phyloP scores from a whole-genome alignment of 2,888 invertebrate genomes.

The Eutolmus rufibarbis region DNA sequence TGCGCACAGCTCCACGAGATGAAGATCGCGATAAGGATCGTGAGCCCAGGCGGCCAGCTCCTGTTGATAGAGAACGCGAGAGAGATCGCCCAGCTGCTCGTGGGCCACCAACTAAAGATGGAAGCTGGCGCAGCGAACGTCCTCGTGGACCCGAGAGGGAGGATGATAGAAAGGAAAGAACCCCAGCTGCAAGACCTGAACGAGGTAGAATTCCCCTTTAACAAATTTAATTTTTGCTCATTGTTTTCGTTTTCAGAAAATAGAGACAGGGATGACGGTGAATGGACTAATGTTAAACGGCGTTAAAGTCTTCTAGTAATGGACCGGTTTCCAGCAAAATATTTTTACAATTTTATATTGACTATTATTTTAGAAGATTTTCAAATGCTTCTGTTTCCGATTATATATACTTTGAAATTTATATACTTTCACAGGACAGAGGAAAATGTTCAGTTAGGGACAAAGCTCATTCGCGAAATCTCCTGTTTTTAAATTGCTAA shows the following conservation, averaged over 20 bases:
- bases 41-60: slow-evolving; percentile 31
- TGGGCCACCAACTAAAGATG: slow-evolving; percentile 58
- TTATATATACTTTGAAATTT: not conserved
- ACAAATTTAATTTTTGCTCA: slow-evolving; percentile 1
- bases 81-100: slow-evolving; percentile 41
- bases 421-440: not conserved
- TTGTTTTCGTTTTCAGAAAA: slow-evolving; percentile 57
- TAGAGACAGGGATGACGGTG: slow-evolving; percentile 65
- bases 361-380: slow-evolving; percentile 17
- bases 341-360: slow-evolving; percentile 14
- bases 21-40: slow-evolving; percentile 48
- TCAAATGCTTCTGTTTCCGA: not conserved
- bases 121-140: slow-evolving; percentile 60
- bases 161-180: slow-evolving; percentile 56
- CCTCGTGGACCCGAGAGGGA: slow-evolving; percentile 56
- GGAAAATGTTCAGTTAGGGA: not conserved
- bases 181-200: slow-evolving; percentile 63
- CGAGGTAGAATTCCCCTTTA: slow-evolving; percentile 59
- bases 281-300: slow-evolving; percentile 69
- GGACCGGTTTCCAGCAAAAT: not conserved
- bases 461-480: not conserved
- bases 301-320: slow-evolving; percentile 56
- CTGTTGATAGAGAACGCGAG: slow-evolving; percentile 37
- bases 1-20: slow-evolving; percentile 43
- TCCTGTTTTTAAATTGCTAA: not conserved